These are phyloP conservation scores for Syrrhaptes paradoxus DNA, from an alignment of 2,113 vertebrate species.

Conservation along the genomic window DNA sequence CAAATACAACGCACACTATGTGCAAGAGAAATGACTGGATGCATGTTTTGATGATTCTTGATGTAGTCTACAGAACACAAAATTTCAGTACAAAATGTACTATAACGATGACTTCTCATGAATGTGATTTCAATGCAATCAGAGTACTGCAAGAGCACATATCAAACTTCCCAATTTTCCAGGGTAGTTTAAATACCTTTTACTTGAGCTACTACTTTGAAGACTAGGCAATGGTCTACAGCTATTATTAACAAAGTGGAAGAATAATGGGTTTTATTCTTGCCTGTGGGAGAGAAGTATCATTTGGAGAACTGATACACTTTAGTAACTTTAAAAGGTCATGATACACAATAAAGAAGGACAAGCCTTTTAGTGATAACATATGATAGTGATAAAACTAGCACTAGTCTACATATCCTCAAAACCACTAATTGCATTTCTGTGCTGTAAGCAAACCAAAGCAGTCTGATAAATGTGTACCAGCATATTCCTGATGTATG, in stretches of 20 bases:
- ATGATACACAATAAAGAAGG: background rate
- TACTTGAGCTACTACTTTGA: background rate
- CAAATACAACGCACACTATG: accelerated
- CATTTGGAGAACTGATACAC: slow-evolving; percentile 8
- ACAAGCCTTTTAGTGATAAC: slow-evolving; percentile 11
- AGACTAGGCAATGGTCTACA: background rate
- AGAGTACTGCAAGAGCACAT: background rate
- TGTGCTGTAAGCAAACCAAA: background rate
- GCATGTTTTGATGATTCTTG: background rate
- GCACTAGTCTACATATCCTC: background rate
- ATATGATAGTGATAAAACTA: background rate
- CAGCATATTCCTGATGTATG: background rate
- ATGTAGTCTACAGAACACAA: background rate
- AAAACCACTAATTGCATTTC: slow-evolving; percentile 10
- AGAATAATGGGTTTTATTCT: background rate
- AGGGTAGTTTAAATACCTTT: background rate
- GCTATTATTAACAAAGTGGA: background rate
- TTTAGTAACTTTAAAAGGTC: slow-evolving; percentile 41
- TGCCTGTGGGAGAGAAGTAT: background rate
- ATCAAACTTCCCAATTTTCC: background rate
- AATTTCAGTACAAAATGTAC: background rate
- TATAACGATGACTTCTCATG: background rate
- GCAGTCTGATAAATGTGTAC: background rate
- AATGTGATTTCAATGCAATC: background rate
- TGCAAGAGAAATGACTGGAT: background rate